phyloP scores from a whole-genome alignment of 2,113 vertebrate genomes.

The Rhea americana region DNA sequence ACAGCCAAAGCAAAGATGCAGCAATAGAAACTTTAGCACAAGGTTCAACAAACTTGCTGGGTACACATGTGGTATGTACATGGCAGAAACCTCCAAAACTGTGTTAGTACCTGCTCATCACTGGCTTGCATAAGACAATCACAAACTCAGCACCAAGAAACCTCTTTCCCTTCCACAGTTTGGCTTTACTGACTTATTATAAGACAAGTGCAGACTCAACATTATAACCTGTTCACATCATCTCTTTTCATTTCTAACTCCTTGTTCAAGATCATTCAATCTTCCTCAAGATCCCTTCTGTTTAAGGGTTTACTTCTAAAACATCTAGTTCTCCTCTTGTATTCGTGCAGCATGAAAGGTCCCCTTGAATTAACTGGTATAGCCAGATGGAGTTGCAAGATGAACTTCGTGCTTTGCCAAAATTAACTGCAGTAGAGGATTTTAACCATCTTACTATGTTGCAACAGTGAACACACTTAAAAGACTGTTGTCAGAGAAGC shows the following conservation, averaged over 20 bases:
- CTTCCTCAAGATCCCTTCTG: background rate
- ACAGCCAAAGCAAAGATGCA: background rate
- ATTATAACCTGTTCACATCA: background rate
- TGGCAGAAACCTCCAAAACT: background rate
- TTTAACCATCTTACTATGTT: background rate
- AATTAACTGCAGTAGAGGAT: background rate
- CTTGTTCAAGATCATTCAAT: background rate
- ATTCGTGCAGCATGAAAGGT: background rate
- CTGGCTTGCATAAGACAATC: background rate
- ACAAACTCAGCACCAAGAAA: background rate
- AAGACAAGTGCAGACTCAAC: background rate
- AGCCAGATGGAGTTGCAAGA: background rate
- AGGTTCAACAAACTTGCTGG: background rate
- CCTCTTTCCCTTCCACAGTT: background rate
- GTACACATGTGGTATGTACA: background rate
- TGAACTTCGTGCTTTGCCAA: background rate
- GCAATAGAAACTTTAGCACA: background rate
- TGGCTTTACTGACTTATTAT: background rate
- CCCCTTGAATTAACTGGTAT: background rate
- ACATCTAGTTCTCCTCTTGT: background rate
- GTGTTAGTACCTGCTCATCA: background rate
- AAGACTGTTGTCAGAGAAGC: background rate
- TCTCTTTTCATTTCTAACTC: background rate
- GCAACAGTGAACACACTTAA: background rate
- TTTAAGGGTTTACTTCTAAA: background rate